These are phyloP conservation scores for Lerista edwardsae DNA, from an alignment of 2,797 vertebrate species.

Conservation along the genomic window DNA sequence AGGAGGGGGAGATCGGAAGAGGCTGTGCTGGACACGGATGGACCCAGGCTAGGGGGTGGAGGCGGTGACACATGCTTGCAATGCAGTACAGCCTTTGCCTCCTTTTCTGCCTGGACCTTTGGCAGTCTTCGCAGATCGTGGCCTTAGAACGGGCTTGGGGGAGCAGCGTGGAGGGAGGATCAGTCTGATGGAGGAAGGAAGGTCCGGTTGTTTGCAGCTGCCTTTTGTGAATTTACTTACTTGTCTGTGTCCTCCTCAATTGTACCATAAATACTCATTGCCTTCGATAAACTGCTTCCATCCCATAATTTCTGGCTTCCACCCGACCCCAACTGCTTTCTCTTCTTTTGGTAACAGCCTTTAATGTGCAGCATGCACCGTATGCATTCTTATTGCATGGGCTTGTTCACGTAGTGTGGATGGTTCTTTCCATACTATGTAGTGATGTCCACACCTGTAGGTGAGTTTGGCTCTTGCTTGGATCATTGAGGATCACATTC, in stretches of 20 bases:
- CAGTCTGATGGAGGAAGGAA: not conserved
- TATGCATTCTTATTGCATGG: not conserved
- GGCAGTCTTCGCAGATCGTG: not conserved
- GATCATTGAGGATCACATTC: not conserved
- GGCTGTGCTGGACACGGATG: not conserved
- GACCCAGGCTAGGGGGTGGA: not conserved
- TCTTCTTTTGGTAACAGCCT: not conserved
- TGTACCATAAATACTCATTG: not conserved
- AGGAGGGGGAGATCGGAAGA: constrained; percentile 8
- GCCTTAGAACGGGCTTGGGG: not conserved
- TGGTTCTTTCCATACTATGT: not conserved
- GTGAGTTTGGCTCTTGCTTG: not conserved
- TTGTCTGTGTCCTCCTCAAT: not conserved
- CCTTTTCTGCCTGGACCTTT: not conserved
- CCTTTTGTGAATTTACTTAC: not conserved
- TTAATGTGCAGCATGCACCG: not conserved
- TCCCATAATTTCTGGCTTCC: not conserved
- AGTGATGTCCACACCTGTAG: too few relatives aligned
- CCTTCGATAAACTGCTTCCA: not conserved
- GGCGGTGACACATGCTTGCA: not conserved
- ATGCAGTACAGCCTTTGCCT: not conserved
- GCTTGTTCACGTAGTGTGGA: too few relatives aligned
- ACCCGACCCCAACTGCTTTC: not conserved
- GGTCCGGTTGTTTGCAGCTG: not conserved
- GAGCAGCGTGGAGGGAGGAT: not conserved